A percentile compares a stretch with the other conserved stretches of the same genome.
Conservation (phyloP, 1,140 invertebrate genomes). For the Tetraneura akinire region DNA sequence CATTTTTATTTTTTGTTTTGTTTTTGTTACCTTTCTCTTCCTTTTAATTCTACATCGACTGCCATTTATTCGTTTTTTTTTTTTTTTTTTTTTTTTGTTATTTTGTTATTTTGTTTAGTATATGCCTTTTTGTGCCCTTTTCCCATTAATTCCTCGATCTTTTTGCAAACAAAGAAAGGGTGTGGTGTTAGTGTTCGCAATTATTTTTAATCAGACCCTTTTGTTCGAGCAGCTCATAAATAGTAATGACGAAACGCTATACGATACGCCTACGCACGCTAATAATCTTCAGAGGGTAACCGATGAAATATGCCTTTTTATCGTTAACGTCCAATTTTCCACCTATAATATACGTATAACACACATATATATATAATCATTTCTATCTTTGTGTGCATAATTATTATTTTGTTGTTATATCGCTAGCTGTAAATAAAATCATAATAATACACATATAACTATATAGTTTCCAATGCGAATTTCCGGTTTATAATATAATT, state of each 20-base stretch:
- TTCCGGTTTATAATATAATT: neutral
- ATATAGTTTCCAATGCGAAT: neutral
- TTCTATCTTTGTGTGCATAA: neutral
- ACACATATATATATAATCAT: neutral
- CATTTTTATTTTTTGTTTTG: slow-evolving; percentile 12
- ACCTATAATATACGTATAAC: neutral
- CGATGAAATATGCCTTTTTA: slow-evolving; percentile 34
- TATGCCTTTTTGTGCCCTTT: slow-evolving; percentile 47
- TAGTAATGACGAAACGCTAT: slow-evolving; percentile 49
- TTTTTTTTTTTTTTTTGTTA: slow-evolving; percentile 41
- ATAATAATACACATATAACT: neutral
- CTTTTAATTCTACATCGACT: slow-evolving; percentile 45
- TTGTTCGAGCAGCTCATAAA: slow-evolving; percentile 48
- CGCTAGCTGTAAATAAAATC: neutral
- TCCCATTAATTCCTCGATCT: slow-evolving; percentile 50
- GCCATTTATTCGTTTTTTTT: slow-evolving; percentile 41
- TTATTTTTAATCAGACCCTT: slow-evolving; percentile 52
- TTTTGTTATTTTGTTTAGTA: slow-evolving; percentile 26
- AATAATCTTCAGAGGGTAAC: slow-evolving; percentile 30
- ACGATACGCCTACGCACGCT: slow-evolving; percentile 45
- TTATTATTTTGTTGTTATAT: neutral
- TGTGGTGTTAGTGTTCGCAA: slow-evolving; percentile 43
- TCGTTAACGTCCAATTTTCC: slow-evolving; percentile 25
- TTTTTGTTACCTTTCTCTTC: slow-evolving; percentile 49
- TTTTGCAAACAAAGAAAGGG: slow-evolving; percentile 49